A percentile compares a stretch with the other conserved stretches of the same genome.
Conservation (phyloP, 2,113 vertebrate genomes). For the Aplodontia rufa region DNA sequence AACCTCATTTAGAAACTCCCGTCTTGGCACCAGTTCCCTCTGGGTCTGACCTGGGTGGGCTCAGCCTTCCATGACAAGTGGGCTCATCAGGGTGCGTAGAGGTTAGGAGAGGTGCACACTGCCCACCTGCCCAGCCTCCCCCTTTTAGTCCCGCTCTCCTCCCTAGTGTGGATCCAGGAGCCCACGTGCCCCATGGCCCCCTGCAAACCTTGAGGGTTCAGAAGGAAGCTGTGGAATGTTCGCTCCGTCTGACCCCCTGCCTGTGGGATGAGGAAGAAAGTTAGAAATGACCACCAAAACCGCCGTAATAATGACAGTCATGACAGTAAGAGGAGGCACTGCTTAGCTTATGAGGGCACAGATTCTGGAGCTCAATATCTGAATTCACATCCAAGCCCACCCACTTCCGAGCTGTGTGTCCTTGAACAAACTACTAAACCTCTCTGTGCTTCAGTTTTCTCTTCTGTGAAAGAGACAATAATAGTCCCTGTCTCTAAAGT, state of each 20-base stretch:
- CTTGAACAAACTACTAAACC: background rate
- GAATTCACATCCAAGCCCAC: background rate
- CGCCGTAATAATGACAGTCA: background rate
- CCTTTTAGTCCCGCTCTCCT: background rate
- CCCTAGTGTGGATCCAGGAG: background rate
- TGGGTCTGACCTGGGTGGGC: conserved; percentile 15
- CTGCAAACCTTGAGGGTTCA: conserved; percentile 60
- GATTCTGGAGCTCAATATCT: background rate
- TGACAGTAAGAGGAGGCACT: background rate
- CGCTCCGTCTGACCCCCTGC: background rate
- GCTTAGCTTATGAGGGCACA: background rate
- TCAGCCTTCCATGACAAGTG: background rate
- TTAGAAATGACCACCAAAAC: background rate
- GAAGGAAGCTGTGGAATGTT: conserved; percentile 7
- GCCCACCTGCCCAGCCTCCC: background rate
- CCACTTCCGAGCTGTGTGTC: background rate
- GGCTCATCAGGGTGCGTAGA: background rate
- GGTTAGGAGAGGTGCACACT: accelerated
- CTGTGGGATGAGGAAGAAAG: background rate
- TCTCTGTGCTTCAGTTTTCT: background rate
- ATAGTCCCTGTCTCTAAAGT: background rate
- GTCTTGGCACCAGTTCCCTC: background rate
- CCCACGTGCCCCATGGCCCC: background rate
- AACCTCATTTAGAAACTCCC: conserved; percentile 43
- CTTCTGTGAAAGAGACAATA: background rate